Evolutionary conservation across 2,113 vertebrate genomes (phyloP).

Genomic region (Grus americana): DNA sequence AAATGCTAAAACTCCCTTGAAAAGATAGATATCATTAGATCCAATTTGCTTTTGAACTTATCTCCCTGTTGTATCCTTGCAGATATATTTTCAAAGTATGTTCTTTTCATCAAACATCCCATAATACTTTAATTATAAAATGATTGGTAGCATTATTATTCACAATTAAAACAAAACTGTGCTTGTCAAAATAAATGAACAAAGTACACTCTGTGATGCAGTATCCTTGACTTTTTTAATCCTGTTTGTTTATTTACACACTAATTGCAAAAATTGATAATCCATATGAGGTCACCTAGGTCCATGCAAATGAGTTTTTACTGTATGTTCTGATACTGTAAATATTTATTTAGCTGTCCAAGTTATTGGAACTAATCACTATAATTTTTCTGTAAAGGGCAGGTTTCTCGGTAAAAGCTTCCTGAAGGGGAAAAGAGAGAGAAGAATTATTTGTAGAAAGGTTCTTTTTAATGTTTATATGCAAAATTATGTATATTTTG

Average conservation of each 20-base stretch:
- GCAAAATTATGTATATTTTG: not conserved
- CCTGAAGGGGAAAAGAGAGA: not conserved
- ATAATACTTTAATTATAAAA: not conserved
- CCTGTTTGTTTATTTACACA: conserved; percentile 49
- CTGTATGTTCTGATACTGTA: conserved; percentile 41
- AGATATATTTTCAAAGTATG: not conserved
- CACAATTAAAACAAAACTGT: not conserved
- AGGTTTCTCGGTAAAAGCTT: not conserved
- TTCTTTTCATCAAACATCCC: not conserved
- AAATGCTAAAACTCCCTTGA: not conserved
- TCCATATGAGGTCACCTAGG: conserved; percentile 8
- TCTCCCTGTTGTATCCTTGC: not conserved
- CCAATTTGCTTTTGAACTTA: not conserved
- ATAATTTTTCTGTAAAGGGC: conserved; percentile 7
- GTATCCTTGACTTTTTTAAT: conserved; percentile 54
- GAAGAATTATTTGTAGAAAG: not conserved
- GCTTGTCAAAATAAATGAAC: conserved; percentile 31
- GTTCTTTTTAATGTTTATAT: not conserved
- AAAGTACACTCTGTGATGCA: not conserved
- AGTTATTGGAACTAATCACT: not conserved
- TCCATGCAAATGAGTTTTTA: conserved; percentile 47
- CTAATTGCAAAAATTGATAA: conserved; percentile 60
- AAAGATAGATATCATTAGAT: not conserved
- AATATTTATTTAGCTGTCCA: conserved; percentile 50
- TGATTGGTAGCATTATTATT: not conserved